phyloP scores from a whole-genome alignment of 2,113 vertebrate genomes.

The Chionomys nivalis region DNA sequence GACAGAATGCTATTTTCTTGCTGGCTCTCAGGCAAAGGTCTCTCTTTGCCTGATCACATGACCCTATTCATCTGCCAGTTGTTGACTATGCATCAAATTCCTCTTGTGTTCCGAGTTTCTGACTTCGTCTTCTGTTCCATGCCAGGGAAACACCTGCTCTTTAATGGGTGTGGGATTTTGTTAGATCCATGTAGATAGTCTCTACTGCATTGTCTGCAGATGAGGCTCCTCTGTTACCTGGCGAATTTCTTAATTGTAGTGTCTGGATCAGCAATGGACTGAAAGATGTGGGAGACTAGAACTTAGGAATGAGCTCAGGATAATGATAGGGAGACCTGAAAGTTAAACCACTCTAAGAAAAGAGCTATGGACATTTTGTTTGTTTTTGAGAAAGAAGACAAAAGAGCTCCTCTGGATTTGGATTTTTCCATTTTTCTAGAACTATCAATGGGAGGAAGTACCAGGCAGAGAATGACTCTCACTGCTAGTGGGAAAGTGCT shows the following conservation, averaged over 20 bases:
- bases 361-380: background rate
- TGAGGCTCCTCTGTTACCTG: background rate
- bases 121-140: background rate
- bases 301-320: background rate
- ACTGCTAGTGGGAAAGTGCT: background rate
- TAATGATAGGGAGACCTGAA: background rate
- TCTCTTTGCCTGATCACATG: background rate
- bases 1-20: background rate
- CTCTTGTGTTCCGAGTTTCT: background rate
- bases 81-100: background rate
- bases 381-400: background rate
- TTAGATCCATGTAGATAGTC: background rate
- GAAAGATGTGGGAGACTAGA: background rate
- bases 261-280: background rate
- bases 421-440: background rate
- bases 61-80: background rate
- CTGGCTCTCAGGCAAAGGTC: background rate
- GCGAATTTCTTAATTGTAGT: background rate
- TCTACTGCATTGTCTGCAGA: background rate
- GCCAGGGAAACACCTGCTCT: background rate
- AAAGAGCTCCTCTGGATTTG: background rate
- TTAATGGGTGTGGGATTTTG: background rate
- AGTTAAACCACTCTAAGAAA: background rate
- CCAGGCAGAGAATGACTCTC: background rate
- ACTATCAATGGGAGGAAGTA: background rate